Conservation (phyloP, 53 echinoderm and acorn worm species). For the Patiria pectinifera region DNA sequence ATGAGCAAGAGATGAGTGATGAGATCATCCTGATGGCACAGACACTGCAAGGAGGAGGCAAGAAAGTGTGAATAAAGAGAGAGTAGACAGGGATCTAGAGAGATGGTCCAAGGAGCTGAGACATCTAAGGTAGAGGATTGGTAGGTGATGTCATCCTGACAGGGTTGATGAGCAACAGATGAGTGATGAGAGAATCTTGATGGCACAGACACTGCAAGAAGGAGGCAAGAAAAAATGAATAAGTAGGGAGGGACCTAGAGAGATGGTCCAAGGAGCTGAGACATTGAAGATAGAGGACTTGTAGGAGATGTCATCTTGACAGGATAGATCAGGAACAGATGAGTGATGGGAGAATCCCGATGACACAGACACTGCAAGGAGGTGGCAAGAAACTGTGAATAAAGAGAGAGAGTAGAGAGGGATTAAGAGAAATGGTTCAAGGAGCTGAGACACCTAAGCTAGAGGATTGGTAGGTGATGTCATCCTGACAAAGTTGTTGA, state of each 20-base stretch:
- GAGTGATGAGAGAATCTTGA: too few species aligned
- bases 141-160: background rate
- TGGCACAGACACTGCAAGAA: too few species aligned
- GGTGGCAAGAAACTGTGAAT: background rate
- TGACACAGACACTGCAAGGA: background rate
- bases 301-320: constrained; percentile 47
- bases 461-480: constrained; percentile 29
- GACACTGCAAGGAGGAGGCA: background rate
- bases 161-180: too few species aligned
- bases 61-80: background rate
- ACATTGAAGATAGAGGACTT: constrained; percentile 21
- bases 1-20: background rate
- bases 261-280: background rate
- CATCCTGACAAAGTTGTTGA: too few species aligned
- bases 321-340: background rate
- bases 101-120: background rate
- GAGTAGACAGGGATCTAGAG: too few species aligned
- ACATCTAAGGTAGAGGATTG: constrained; percentile 49
- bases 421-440: too few species aligned
- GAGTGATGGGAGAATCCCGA: constrained; percentile 1
- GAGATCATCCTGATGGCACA: constrained; percentile 11
- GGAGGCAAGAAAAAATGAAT: background rate
- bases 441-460: constrained; percentile 20
- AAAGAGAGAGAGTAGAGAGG: background rate
- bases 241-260: background rate